Base-by-base conservation (phyloP, 2,797 vertebrate species). In the Eutrigla gurnardus region DNA sequence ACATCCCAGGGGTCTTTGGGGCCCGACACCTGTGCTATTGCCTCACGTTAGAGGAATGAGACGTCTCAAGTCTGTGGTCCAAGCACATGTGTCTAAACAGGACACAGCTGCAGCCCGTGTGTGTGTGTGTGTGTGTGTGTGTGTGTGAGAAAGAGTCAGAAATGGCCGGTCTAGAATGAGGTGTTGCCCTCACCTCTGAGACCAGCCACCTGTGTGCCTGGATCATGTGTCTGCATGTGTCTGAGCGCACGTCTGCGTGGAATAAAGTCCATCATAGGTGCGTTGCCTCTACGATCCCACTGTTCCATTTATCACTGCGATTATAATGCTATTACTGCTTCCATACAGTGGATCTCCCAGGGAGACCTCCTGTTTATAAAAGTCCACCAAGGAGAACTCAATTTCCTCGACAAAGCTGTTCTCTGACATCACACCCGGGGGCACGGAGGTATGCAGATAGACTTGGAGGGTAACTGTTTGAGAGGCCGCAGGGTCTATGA, bases 31-130 rank as follows among this genome's bases (percentile, higher is more conserved):
- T 95, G 94, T 50, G 77, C 64, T 59, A 73, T 95, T 94, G 90
- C 89, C 90, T 95, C 92, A 95, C 65, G 40, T 74, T 77, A 74
- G 78, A 91, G 89, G 93, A 94, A 95, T 92, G 92, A 92, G 72
- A 81, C 47, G 57, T 88, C 84, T 86, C 78, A 37, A 75, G 82
- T 73, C 83, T 85, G 64, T 13, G 61, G 76, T 82, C 76, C 81
- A 57, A 78, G 65, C 78, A 76, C 74, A 73, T 77, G 80, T 78
- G 88, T 81, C 80, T 64, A 79, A 90, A 93, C 89, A 91, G 78
- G 80, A 91, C 81, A 81, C 94, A 95, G 93, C 94, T 94, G 94
- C 80, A 66, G 73, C 46, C 39, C 69, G 76, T 63, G 61, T 68
- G 63, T 59, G 18, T 63, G 42, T 47, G 32, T 47, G 43, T 52